These are phyloP conservation scores for Tyrannus savana DNA, from an alignment of 2,113 vertebrate species.

Conservation along the genomic window DNA sequence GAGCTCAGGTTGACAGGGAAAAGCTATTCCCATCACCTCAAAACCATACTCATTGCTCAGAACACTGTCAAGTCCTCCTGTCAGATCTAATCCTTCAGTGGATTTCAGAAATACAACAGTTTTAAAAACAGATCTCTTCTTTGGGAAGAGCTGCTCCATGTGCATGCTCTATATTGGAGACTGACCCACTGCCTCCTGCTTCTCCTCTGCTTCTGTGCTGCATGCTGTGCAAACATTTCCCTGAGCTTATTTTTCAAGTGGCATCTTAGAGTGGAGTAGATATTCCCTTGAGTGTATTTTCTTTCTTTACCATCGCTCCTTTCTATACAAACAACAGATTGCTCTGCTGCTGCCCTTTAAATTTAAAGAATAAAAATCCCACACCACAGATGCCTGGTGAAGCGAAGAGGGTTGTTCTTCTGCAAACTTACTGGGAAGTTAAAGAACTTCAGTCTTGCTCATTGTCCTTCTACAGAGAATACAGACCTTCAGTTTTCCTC, in stretches of 20 bases:
- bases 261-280: conserved; percentile 40
- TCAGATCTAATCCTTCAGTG: background rate
- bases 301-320: conserved; percentile 50
- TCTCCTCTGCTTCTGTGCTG: background rate
- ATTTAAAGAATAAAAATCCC: conserved; percentile 41
- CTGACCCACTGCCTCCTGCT: background rate
- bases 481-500: background rate
- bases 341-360: conserved; percentile 66
- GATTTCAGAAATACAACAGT: background rate
- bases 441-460: background rate
- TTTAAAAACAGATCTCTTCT: background rate
- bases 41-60: background rate
- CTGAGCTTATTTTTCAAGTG: conserved; percentile 54
- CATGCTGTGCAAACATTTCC: conserved; percentile 51
- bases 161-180: background rate
- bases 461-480: background rate
- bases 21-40: background rate
- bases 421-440: background rate
- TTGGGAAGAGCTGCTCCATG: background rate
- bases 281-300: conserved; percentile 62
- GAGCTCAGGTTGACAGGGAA: background rate
- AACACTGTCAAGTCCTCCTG: background rate
- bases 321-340: conserved; percentile 75
- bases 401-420: background rate
- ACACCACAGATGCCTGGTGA: conserved; percentile 43